A percentile compares a stretch with the other conserved stretches of the same genome.
phyloP scores from a whole-genome alignment of 2,888 invertebrate genomes.

The Drosophila colorata region DNA sequence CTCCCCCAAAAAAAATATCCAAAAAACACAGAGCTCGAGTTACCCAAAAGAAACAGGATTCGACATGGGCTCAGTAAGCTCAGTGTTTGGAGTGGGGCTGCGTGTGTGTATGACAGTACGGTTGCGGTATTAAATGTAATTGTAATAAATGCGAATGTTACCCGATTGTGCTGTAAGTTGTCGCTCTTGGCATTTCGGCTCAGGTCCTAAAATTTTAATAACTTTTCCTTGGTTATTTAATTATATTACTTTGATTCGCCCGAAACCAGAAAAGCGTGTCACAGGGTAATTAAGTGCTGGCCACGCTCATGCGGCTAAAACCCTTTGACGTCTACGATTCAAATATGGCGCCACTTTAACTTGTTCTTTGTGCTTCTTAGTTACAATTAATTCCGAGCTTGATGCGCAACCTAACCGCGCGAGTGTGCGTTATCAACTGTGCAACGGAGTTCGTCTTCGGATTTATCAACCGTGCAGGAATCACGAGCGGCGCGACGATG shows the following conservation, averaged over 20 bases:
- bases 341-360: slow-evolving; percentile 24
- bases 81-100: neutral
- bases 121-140: slow-evolving; percentile 53
- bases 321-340: slow-evolving; percentile 1
- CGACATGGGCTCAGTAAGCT: slow-evolving; percentile 4
- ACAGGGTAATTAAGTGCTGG: slow-evolving; percentile 23
- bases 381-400: neutral
- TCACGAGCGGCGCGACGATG: slow-evolving; percentile 11
- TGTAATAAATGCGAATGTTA: slow-evolving; percentile 71
- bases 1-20: neutral
- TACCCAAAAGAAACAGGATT: slow-evolving; percentile 22
- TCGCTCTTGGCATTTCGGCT: neutral
- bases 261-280: slow-evolving; percentile 5
- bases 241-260: slow-evolving; percentile 5
- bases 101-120: neutral
- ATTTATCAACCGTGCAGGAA: slow-evolving; percentile 44
- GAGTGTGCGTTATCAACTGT: slow-evolving; percentile 76
- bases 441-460: slow-evolving; percentile 41
- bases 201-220: neutral
- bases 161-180: slow-evolving; percentile 56
- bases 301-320: neutral
- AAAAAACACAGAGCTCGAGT: neutral
- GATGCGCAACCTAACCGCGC: slow-evolving; percentile 53
- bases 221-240: slow-evolving; percentile 22
- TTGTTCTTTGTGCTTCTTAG: neutral